Percentiles rank a stretch among this genome's conserved stretches.
Conservation (phyloP, 2,888 invertebrate genomes). For the Gastracanthus pulcherrimus region DNA sequence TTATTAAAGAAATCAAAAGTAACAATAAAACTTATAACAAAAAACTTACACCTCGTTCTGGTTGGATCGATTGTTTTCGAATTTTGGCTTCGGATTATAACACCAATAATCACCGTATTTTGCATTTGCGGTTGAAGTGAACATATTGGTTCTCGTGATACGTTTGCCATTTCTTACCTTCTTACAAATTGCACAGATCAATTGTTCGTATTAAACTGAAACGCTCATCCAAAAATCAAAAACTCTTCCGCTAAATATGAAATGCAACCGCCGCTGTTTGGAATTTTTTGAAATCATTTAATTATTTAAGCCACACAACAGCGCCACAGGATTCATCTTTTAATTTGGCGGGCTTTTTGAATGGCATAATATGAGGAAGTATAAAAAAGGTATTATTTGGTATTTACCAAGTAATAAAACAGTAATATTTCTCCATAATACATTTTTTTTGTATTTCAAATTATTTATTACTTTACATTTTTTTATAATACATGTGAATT, state of each 20-base stretch:
- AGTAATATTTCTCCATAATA: neutral
- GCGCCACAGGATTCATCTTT: neutral
- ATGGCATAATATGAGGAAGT: neutral
- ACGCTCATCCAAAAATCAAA: neutral
- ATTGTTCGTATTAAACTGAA: neutral
- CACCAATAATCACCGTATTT: conserved; percentile 72
- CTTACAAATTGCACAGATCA: neutral
- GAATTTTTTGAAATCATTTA: conserved; percentile 13
- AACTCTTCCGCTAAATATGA: neutral
- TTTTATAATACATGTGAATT: conserved; percentile 21
- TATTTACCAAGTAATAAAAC: neutral
- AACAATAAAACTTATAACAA: neutral
- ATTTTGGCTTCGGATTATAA: conserved; percentile 71
- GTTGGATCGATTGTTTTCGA: conserved; percentile 68
- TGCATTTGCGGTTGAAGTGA: conserved; percentile 68
- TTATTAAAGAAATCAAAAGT: neutral
- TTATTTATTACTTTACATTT: conserved; percentile 27
- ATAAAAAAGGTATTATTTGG: neutral
- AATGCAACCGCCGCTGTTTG: conserved; percentile 4
- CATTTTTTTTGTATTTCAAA: conserved; percentile 17
- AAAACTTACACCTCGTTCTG: conserved; percentile 67
- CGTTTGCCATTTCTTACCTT: conserved; percentile 67
- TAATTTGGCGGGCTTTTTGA: neutral
- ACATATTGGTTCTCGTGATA: conserved; percentile 68
- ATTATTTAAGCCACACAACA: neutral